Evolutionary conservation across 2,113 vertebrate species (phyloP).

Genomic region (Ellobius talpinus): DNA sequence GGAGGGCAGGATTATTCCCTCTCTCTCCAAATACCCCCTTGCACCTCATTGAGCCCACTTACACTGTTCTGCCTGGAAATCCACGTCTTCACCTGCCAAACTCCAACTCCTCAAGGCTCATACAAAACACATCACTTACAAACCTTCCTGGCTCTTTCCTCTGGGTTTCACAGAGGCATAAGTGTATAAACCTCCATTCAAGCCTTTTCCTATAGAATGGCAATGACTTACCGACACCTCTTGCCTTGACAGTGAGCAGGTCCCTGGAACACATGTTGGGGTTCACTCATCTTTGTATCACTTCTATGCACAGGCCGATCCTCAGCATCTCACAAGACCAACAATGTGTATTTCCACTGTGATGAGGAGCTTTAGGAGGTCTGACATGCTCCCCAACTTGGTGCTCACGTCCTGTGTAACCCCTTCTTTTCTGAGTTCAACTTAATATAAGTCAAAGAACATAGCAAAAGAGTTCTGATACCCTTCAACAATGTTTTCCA

Average conservation of each 20-base stretch:
- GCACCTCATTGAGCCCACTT: neutral
- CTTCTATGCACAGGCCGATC: neutral
- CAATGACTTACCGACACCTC: neutral
- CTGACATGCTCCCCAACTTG: neutral
- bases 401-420: neutral
- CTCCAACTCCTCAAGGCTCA: neutral
- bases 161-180: neutral
- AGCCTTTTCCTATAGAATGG: neutral
- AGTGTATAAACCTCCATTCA: neutral
- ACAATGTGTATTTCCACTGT: neutral
- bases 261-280: neutral
- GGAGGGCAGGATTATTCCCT: neutral
- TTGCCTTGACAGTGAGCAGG: neutral
- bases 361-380: neutral
- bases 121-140: neutral
- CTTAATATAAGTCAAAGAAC: neutral
- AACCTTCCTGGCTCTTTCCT: constrained; percentile 31
- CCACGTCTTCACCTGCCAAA: neutral
- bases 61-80: neutral
- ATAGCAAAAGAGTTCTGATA: neutral
- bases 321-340: neutral
- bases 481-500: neutral
- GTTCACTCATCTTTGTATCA: neutral
- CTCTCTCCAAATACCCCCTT: neutral
- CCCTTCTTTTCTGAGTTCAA: neutral